phyloP scores from a whole-genome alignment of 2,797 vertebrate genomes.

The Leucoraja ocellata region DNA sequence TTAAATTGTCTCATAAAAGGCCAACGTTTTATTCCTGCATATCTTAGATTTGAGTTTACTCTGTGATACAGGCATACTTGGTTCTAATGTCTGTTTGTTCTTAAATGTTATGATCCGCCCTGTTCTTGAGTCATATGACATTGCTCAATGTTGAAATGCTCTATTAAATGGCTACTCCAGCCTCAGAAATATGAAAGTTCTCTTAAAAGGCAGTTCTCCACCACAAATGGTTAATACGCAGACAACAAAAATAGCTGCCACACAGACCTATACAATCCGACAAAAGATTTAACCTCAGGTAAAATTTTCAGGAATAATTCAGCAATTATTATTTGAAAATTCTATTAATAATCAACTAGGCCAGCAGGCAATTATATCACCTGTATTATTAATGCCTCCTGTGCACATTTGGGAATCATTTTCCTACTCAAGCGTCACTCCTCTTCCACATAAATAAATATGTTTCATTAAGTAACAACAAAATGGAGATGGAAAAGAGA shows the following conservation, averaged over 20 bases:
- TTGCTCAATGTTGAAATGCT: neutral
- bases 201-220: neutral
- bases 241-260: conserved; percentile 1
- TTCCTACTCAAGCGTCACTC: neutral
- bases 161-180: neutral
- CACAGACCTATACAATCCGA: neutral
- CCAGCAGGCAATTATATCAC: conserved; percentile 32
- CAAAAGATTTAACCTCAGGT: conserved; percentile 7
- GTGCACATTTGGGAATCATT: neutral
- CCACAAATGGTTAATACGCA: neutral
- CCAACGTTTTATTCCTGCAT: too few species aligned
- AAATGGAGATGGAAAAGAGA: conserved; percentile 60
- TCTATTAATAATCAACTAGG: conserved; percentile 35
- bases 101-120: neutral
- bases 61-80: neutral
- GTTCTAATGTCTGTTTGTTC: neutral
- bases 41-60: neutral
- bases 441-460: neutral
- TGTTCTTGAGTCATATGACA: neutral
- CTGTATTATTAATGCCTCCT: conserved; percentile 21
- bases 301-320: conserved; percentile 12
- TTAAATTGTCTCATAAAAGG: too few species aligned
- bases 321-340: conserved; percentile 32
- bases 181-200: neutral
- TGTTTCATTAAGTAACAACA: conserved; percentile 48